Conservation (phyloP, 1,140 invertebrate species). For the Babylonia areolata region DNA sequence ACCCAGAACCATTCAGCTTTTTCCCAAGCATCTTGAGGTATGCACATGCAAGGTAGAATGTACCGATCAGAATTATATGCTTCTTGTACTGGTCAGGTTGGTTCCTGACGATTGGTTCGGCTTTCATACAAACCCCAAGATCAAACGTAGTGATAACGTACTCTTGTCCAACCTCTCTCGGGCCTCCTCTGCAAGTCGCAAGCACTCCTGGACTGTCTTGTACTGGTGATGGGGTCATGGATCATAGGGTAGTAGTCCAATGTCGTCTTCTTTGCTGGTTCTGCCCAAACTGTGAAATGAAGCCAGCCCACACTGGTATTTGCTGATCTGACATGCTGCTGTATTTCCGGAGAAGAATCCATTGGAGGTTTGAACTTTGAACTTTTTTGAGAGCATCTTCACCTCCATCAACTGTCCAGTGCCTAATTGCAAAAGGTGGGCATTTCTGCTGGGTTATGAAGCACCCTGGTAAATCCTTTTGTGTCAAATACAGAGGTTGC, state of each 20-base stretch:
- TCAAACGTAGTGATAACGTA: slow-evolving; percentile 55
- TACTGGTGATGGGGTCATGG: slow-evolving; percentile 48
- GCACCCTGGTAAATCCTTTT: slow-evolving; percentile 36
- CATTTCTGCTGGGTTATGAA: slow-evolving; percentile 36
- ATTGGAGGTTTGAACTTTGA: slow-evolving; percentile 16
- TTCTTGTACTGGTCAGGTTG: slow-evolving; percentile 47
- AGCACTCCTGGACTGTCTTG: slow-evolving; percentile 48
- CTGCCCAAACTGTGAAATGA: slow-evolving; percentile 42
- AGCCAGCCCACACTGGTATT: slow-evolving; percentile 43
- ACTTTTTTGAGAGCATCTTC: slow-evolving; percentile 1
- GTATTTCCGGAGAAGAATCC: slow-evolving; percentile 37
- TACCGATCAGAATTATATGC: slow-evolving; percentile 50
- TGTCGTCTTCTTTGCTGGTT: slow-evolving; percentile 37
- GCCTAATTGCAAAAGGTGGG: not conserved
- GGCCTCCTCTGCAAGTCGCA: slow-evolving; percentile 46
- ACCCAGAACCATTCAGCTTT: not conserved
- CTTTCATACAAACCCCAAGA: slow-evolving; percentile 57
- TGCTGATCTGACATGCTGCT: not conserved
- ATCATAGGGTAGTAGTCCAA: slow-evolving; percentile 56
- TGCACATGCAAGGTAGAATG: slow-evolving; percentile 41
- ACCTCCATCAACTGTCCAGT: slow-evolving; percentile 15
- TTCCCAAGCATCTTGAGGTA: not conserved
- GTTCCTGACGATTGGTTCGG: slow-evolving; percentile 53
- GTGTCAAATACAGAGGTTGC: not conserved
- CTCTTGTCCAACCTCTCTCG: slow-evolving; percentile 42